Base-by-base conservation (phyloP, 2,888 invertebrate genomes). In the Caprella mutica region DNA sequence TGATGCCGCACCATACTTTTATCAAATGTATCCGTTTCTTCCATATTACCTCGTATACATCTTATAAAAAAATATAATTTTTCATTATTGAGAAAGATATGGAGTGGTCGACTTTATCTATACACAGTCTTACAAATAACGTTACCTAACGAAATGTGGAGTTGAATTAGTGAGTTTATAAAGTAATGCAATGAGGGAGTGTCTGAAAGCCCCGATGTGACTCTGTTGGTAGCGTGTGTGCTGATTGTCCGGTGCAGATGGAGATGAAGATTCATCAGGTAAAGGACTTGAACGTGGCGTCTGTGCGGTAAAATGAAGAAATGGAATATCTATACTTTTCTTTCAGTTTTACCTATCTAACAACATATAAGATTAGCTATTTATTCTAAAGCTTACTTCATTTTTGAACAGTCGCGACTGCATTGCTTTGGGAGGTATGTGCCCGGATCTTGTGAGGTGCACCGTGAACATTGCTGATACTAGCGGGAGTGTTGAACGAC, bases 181-280 rank as follows among this genome's bases (percentile, higher is more conserved):
- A 50, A 94, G 77, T 51, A 93, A 78, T 67, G 92, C 89, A 69
- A 92, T 77, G 68, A 91, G 84, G 30, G 87, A 82, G 48, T 85
- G 83, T 66, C 90, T 80, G 73, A 88, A 93, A 56, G 86, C 85
- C 6, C 85, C 81, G 1, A 86, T 81, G 61, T 85, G 81, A 1
- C 92, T 93, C 68, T 91, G 80, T 79, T 90, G 83, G 69, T 86
- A 83, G 65, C 85, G 82, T 14, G 87, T 83, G 79, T 93, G 90
- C n/a, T n/a, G n/a, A n/a, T n/a, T n/a, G n/a, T n/a, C n/a, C n/a
- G n/a, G n/a, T n/a, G n/a, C n/a, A n/a, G n/a, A n/a, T n/a, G n/a
- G n/a, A n/a, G n/a, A n/a, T n/a, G n/a, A n/a, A n/a, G n/a, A n/a
- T n/a, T n/a, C n/a, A n/a, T n/a, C n/a, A n/a, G n/a, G n/a, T n/a